These are phyloP conservation scores for Epinotia nisella DNA, from an alignment of 2,888 invertebrate species.

Conservation along the genomic window DNA sequence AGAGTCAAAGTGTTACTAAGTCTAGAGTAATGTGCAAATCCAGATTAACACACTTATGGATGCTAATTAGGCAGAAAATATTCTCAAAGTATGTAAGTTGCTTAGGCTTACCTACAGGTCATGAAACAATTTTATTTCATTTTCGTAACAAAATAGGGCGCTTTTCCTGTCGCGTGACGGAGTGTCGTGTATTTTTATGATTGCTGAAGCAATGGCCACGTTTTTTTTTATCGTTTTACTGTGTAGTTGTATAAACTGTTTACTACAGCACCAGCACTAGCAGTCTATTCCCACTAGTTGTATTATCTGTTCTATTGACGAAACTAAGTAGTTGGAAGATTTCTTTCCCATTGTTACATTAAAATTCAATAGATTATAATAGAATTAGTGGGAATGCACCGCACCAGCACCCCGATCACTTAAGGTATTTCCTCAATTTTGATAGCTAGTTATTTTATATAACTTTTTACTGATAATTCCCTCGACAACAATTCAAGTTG, in stretches of 20 bases:
- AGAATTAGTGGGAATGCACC: too few species aligned
- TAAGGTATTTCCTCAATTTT: too few species aligned
- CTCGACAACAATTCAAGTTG: too few species aligned
- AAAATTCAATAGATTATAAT: too few species aligned
- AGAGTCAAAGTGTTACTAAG: background rate
- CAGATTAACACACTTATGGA: background rate
- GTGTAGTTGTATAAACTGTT: slow-evolving; percentile 43
- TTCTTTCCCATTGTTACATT: too few species aligned
- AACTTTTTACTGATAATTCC: too few species aligned
- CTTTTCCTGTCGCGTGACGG: slow-evolving; percentile 58
- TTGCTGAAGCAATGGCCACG: slow-evolving; percentile 53
- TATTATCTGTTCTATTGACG: too few species aligned
- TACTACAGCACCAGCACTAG: slow-evolving; percentile 24
- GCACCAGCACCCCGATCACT: too few species aligned
- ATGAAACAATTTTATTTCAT: slow-evolving; percentile 49
- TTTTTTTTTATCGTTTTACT: slow-evolving; percentile 51
- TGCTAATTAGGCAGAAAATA: slow-evolving; percentile 22
- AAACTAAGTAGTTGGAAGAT: too few species aligned
- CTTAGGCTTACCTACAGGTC: slow-evolving; percentile 26
- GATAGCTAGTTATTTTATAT: too few species aligned
- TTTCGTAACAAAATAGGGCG: slow-evolving; percentile 51
- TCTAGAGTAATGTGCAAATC: background rate
- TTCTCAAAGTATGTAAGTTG: slow-evolving; percentile 11
- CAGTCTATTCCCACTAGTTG: too few species aligned
- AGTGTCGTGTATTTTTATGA: slow-evolving; percentile 59